Base-by-base conservation (phyloP, 2,888 invertebrate genomes). In the Leucophora obtusa region DNA sequence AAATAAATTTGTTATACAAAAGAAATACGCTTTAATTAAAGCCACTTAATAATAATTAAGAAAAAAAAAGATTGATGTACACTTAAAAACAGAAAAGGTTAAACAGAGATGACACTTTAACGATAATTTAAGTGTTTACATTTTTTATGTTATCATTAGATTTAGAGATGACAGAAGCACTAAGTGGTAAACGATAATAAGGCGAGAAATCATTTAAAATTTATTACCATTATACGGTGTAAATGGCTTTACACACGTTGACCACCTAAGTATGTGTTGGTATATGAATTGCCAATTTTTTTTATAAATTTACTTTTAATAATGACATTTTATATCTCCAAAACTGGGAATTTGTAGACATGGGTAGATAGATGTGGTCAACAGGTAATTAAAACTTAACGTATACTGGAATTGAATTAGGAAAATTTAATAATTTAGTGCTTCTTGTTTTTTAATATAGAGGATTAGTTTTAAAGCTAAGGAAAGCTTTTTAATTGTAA, bases 361-460 rank as follows among this genome's bases (percentile, higher is more conserved):
- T n/a, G n/a, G n/a, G n/a, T n/a, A n/a, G n/a, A n/a, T n/a, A n/a
- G n/a, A n/a, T n/a, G n/a, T n/a, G n/a, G n/a, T n/a, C n/a, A n/a
- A n/a, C n/a, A n/a, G n/a, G n/a, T n/a, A n/a, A n/a, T n/a, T n/a
- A n/a, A n/a, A 38, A 6, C 38, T 1, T 11, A 38, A 11, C 4
- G n/a, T 2, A 47, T 7, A 47, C n/a, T 47, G n/a, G n/a, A 47
- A 47, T 47, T n/a, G 0, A n/a, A 47, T 47, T 1, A 3, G 14
- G n/a, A 47, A 47, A 47, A 47, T 6, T 14, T n/a, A 47, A 47
- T 5, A 47, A 14, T 47, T 47, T 47, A n/a, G 66, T 18, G 73
- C 38, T 66, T 66, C 24, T 74, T 59, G n/a, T n/a, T 51, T 50
- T 43, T 65, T 18, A 21, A 50, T 28, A 24, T 58, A 69, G 58